Evolutionary conservation across 2,888 invertebrate genomes (phyloP).

Genomic region (Stegophylla sp.): DNA sequence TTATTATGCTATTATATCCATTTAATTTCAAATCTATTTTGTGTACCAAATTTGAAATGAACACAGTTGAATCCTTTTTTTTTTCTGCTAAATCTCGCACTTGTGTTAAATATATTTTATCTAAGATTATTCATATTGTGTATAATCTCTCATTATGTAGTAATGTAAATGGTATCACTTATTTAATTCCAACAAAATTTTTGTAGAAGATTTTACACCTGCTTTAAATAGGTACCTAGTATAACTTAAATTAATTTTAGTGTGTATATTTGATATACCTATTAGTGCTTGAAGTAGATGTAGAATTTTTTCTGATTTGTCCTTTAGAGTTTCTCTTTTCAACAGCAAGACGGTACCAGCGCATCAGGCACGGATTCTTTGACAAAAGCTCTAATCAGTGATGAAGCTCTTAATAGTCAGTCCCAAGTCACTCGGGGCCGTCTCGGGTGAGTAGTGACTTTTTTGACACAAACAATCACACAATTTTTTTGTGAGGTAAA

Average conservation of each 20-base stretch:
- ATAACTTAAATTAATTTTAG: constrained; percentile 18
- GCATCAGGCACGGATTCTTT: constrained; percentile 70
- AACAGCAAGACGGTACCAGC: constrained; percentile 71
- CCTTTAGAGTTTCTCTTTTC: constrained; percentile 62
- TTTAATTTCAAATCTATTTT: constrained; percentile 34
- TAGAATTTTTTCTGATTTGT: constrained; percentile 59
- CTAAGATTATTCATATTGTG: background rate
- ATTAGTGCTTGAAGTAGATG: constrained; percentile 52
- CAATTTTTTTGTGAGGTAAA: background rate
- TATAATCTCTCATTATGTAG: background rate
- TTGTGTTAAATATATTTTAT: constrained; percentile 18
- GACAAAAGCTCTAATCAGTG: constrained; percentile 70
- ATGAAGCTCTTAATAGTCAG: constrained; percentile 64
- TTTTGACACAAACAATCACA: background rate
- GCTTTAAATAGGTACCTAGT: constrained; percentile 41
- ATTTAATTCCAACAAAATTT: background rate
- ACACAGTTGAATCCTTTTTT: constrained; percentile 9
- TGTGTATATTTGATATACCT: constrained; percentile 14
- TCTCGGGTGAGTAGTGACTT: constrained; percentile 65
- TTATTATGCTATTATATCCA: constrained; percentile 24
- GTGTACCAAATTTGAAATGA: constrained; percentile 57
- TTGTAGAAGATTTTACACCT: constrained; percentile 3
- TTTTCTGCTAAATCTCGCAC: constrained; percentile 28
- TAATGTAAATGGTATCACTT: background rate
- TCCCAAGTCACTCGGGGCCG: constrained; percentile 64